Evolutionary conservation across 2,888 invertebrate genomes (phyloP).

Genomic region (Plagodis dolabraria): DNA sequence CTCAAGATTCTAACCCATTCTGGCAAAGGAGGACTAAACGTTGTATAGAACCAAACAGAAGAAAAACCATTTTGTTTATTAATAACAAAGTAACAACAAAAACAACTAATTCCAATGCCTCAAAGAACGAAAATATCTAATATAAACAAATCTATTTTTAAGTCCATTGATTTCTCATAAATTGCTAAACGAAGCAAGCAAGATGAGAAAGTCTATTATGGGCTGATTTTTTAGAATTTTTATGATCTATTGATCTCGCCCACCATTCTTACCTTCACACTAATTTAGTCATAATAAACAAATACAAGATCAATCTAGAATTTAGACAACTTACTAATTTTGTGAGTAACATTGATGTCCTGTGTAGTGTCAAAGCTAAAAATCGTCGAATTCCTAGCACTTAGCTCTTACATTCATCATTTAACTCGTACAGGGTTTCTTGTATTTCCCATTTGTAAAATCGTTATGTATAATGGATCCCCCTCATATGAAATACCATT

Average conservation of each 20-base stretch:
- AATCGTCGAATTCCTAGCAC: slow-evolving; percentile 55
- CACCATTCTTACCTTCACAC: slow-evolving; percentile 44
- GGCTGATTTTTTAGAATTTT: slow-evolving; percentile 63
- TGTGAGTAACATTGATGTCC: slow-evolving; percentile 45
- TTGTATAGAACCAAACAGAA: slow-evolving; percentile 74
- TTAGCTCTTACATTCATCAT: slow-evolving; percentile 38
- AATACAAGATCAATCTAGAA: slow-evolving; percentile 31
- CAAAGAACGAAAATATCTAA: slow-evolving; percentile 51
- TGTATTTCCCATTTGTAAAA: slow-evolving; percentile 27
- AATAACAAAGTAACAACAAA: slow-evolving; percentile 76
- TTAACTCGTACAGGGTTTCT: slow-evolving; percentile 34
- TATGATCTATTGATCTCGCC: slow-evolving; percentile 73
- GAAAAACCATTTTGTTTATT: slow-evolving; percentile 80
- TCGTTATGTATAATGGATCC: slow-evolving; percentile 32
- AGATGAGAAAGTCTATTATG: slow-evolving; percentile 64
- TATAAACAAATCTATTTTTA: slow-evolving; percentile 29
- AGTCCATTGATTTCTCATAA: slow-evolving; percentile 66
- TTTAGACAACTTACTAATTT: slow-evolving; percentile 45
- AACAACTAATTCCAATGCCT: slow-evolving; percentile 53
- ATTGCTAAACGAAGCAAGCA: slow-evolving; percentile 66
- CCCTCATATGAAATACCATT: slow-evolving; percentile 42
- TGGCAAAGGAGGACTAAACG: slow-evolving; percentile 77
- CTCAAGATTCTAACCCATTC: slow-evolving; percentile 78
- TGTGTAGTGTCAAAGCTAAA: slow-evolving; percentile 51
- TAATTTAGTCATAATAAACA: slow-evolving; percentile 37